Percentiles rank a stretch among this genome's conserved stretches.
phyloP scores from a whole-genome alignment of 2,113 vertebrate species.

The Datnioides undecimradiatus region DNA sequence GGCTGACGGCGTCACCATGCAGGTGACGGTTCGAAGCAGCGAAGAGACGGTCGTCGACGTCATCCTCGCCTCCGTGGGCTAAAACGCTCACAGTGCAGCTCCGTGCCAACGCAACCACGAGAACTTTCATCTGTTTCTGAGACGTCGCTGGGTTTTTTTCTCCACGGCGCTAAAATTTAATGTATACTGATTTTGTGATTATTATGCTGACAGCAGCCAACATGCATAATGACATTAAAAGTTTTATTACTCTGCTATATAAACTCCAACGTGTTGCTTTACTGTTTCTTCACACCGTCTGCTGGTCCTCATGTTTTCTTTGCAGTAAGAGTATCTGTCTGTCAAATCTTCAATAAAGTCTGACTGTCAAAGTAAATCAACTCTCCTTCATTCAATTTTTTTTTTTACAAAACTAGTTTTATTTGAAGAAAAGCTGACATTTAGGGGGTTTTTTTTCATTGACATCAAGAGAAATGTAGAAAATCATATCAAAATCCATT shows the following conservation, averaged over 20 bases:
- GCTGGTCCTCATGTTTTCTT: slow-evolving; percentile 34
- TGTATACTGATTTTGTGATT: slow-evolving; percentile 9
- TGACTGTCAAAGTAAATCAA: neutral
- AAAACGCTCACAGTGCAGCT: slow-evolving; percentile 6
- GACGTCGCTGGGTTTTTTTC: neutral
- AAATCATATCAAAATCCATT: slow-evolving; percentile 63
- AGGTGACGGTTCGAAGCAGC: slow-evolving; percentile 94
- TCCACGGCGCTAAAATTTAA: slow-evolving; percentile 16
- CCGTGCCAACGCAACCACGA: neutral
- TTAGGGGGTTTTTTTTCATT: slow-evolving; percentile 74
- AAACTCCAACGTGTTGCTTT: slow-evolving; percentile 17
- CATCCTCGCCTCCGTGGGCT: slow-evolving; percentile 96
- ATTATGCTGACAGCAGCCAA: slow-evolving; percentile 13
- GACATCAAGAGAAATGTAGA: slow-evolving; percentile 59
- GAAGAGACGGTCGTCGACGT: slow-evolving; percentile 91
- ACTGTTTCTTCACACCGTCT: slow-evolving; percentile 20
- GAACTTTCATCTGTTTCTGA: neutral
- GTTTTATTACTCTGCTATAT: slow-evolving; percentile 33
- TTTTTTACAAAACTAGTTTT: slow-evolving; percentile 87
- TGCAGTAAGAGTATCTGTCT: slow-evolving; percentile 19
- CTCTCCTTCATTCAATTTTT: slow-evolving; percentile 31
- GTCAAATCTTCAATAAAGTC: slow-evolving; percentile 67
- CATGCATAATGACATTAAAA: neutral
- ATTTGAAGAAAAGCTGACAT: slow-evolving; percentile 84
- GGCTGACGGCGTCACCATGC: slow-evolving; percentile 97